These are phyloP conservation scores for Frieseomelitta varia DNA, from an alignment of 1,140 invertebrate genomes.

Conservation along the genomic window DNA sequence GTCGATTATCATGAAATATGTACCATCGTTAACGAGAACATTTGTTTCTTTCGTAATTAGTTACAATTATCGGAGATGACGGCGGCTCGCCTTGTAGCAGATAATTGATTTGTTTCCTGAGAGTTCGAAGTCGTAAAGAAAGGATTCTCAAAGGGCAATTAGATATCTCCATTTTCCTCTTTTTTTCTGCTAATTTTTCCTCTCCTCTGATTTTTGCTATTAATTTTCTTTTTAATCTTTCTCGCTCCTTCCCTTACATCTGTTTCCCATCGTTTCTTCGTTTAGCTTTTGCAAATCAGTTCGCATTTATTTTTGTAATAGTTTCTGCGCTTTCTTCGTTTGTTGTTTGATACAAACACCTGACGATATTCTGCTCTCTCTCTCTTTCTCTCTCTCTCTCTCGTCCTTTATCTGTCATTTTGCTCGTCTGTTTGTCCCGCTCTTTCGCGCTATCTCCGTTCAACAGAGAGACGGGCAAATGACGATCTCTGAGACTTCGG, in stretches of 20 bases:
- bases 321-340: background rate
- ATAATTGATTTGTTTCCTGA: background rate
- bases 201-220: background rate
- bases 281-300: too few relatives aligned
- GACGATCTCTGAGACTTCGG: constrained; percentile 31
- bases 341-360: too few relatives aligned
- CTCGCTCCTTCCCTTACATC: too few relatives aligned
- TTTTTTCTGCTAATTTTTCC: too few relatives aligned
- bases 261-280: background rate
- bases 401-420: background rate
- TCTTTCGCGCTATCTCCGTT: background rate
- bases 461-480: constrained; percentile 11
- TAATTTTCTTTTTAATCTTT: background rate
- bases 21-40: too few relatives aligned
- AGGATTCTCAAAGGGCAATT: constrained; percentile 31
- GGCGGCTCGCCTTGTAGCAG: background rate
- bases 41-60: background rate
- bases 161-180: background rate
- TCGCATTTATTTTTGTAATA: too few relatives aligned
- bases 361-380: background rate
- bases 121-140: constrained; percentile 37
- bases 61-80: background rate
- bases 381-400: background rate
- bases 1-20: constrained; percentile 10
- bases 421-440: background rate